Percentiles rank a stretch among this genome's conserved stretches.
phyloP scores from a whole-genome alignment of 2,797 vertebrate genomes.

The Valencia hispanica region DNA sequence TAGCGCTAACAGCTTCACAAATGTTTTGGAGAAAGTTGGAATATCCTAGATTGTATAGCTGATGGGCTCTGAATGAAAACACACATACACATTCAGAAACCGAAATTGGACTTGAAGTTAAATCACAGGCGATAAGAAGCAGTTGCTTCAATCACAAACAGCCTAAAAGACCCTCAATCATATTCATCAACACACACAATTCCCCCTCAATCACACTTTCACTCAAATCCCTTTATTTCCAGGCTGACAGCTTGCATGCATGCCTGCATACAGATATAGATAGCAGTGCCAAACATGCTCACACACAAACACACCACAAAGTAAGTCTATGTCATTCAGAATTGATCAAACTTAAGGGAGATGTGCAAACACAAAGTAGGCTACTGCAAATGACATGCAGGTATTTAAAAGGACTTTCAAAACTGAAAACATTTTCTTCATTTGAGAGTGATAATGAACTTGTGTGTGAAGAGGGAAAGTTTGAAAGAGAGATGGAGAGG shows the following conservation, averaged over 20 bases:
- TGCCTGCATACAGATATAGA: conserved; percentile 38
- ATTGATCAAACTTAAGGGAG: conserved; percentile 8
- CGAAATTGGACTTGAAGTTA: conserved; percentile 23
- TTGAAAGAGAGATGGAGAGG: conserved; percentile 33
- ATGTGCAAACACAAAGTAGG: conserved; percentile 3
- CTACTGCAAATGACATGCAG: neutral
- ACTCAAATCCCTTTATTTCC: conserved; percentile 40
- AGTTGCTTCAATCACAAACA: conserved; percentile 37
- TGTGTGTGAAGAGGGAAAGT: conserved; percentile 16
- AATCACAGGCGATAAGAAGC: conserved; percentile 38
- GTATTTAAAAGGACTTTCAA: conserved; percentile 20
- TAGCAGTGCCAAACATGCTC: conserved; percentile 12
- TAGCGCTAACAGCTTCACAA: neutral
- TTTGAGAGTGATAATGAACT: conserved; percentile 11
- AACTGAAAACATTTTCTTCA: conserved; percentile 20
- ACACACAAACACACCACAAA: conserved; percentile 1
- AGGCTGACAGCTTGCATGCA: conserved; percentile 16
- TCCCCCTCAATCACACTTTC: conserved; percentile 27
- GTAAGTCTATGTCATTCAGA: conserved; percentile 6
- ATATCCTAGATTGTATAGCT: conserved; percentile 5
- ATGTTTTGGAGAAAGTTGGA: neutral
- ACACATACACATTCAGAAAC: conserved; percentile 2
- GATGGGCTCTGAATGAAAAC: conserved; percentile 10
- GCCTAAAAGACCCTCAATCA: conserved; percentile 43
- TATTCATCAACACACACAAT: conserved; percentile 35